Evolutionary conservation across 2,888 invertebrate species (phyloP), one percentile per base, ranked within the genome.

Genomic region (Patella caerulea): DNA sequence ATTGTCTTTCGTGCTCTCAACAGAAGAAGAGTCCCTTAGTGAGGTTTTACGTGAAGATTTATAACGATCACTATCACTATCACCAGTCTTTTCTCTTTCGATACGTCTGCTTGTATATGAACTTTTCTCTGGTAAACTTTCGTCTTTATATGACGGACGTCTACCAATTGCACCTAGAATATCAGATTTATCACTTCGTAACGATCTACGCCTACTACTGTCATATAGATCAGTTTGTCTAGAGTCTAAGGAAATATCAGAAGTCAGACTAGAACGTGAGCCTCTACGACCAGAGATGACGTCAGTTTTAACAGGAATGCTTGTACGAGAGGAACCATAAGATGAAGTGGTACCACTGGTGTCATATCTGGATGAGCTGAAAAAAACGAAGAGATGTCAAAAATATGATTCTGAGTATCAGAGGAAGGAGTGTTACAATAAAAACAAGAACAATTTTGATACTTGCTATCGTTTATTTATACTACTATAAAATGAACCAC

Each of bases 1-100:
- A 65, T 24, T 14, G 19, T 65, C 65, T 65, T 65, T 65, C 19
- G 14, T 65, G 24, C 65, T 65, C 24, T 65, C 65, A 3, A 65
- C 24, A 12, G 65, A 65, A 11, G 19, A 65, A 65, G 65, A 19
- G 12, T 65, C 65, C 19, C 65, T 19, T 65, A 65, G 24, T 2
- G 65, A 65, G 3, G 65, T 19, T 19, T 24, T 19, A 3, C 65
- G 65, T 11, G 65, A 19, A 24, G 65, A 65, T 11, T 24, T 17
- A n/a, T 73, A 53, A n/a, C 24, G 15, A 15, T 73, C 76, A 19
- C 53, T 76, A 29, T 71, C 76, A 76, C 76, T 72, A n/a, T 76
- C 76, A 53, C 70, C 53, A 24, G 54, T 71, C 24, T 15, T 76
- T 55, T 76, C 76, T 2, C 55, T 54, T n/a, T 59, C 70, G 5